These are phyloP conservation scores for Myiotriccus ornatus DNA, from an alignment of 2,797 vertebrate species.

Conservation along the genomic window DNA sequence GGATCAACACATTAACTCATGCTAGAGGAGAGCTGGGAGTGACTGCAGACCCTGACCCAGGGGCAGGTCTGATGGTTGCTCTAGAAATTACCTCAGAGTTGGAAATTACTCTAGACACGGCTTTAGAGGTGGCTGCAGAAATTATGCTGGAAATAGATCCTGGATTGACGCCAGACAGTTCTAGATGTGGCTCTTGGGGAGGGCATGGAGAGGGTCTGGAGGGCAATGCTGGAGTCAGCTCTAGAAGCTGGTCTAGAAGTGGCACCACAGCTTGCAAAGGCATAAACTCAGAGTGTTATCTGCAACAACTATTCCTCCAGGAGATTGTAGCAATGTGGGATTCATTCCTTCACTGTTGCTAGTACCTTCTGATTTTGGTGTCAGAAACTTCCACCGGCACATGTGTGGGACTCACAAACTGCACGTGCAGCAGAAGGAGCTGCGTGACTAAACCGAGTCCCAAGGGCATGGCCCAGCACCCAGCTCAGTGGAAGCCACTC, in stretches of 20 bases:
- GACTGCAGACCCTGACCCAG: background rate
- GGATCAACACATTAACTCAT: background rate
- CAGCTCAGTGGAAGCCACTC: background rate
- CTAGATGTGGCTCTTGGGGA: background rate
- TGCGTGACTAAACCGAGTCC: background rate
- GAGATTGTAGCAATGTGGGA: background rate
- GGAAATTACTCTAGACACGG: background rate
- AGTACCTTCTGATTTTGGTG: background rate
- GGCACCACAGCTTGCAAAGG: background rate
- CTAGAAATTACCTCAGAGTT: background rate
- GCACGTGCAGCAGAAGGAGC: background rate
- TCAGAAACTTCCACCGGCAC: background rate
- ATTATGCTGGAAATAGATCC: background rate
- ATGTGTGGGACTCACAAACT: background rate
- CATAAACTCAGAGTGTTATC: background rate
- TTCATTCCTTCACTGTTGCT: background rate
- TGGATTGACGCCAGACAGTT: background rate
- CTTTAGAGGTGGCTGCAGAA: background rate
- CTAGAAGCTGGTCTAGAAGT: background rate
- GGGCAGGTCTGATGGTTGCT: background rate
- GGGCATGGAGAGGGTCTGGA: background rate
- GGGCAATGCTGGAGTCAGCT: background rate
- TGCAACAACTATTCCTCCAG: background rate
- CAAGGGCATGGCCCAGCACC: accelerated
- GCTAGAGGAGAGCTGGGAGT: accelerated